Percentiles rank a stretch among this genome's conserved stretches.
phyloP scores from a whole-genome alignment of 2,113 vertebrate genomes.

The Lipotes vexillifer region DNA sequence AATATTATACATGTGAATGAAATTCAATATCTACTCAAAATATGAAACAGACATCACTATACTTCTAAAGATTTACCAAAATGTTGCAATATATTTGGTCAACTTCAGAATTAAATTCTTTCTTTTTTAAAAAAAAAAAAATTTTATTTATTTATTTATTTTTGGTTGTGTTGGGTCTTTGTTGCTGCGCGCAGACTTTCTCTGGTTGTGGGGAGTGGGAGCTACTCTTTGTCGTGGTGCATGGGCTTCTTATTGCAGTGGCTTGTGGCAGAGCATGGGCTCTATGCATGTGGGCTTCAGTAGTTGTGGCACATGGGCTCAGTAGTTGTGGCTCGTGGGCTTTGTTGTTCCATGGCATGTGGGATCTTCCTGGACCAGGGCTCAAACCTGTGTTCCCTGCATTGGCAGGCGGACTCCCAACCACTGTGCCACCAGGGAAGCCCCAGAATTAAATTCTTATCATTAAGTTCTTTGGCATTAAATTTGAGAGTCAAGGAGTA shows the following conservation, averaged over 20 bases:
- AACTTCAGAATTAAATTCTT: not conserved
- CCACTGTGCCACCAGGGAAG: too few species aligned
- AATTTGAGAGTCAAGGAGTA: not conserved
- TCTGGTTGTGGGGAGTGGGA: not conserved
- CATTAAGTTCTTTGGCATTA: not conserved
- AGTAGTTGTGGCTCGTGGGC: not conserved
- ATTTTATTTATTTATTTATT: not conserved
- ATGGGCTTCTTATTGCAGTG: not conserved
- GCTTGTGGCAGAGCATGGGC: not conserved
- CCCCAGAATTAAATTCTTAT: not conserved
- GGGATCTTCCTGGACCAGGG: not conserved
- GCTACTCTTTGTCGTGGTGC: not conserved
- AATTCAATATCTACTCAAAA: not conserved
- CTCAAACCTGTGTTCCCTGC: too few species aligned
- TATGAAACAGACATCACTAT: not conserved
- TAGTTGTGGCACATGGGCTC: not conserved
- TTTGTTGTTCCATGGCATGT: not conserved
- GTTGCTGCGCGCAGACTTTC: rapidly evolving
- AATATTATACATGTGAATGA: not conserved
- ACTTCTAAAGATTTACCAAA: not conserved
- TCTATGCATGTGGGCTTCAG: not conserved
- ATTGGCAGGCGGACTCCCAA: too few species aligned
- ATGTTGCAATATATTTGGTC: not conserved
- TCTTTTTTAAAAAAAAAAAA: not conserved
- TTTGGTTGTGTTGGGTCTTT: too few species aligned